Base-by-base conservation (phyloP, 2,113 vertebrate genomes). In the Atrichornis clamosus region DNA sequence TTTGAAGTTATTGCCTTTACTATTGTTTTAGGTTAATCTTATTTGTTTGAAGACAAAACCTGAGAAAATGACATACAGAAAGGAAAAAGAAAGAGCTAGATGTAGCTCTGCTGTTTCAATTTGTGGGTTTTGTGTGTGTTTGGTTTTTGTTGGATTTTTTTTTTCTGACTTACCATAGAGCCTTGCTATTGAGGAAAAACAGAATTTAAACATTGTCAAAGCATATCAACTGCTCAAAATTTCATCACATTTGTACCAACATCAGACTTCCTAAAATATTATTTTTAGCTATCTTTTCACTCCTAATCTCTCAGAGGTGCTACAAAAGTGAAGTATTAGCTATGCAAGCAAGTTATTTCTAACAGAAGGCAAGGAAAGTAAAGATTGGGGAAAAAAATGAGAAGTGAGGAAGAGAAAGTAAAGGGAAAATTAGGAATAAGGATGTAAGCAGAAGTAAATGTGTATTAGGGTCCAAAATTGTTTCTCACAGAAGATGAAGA, bases 351-450 rank as follows among this genome's bases (percentile, higher is more conserved):
- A 86, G 18, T 62, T 58, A 32, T 42, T 87, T 91, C 27, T 52
- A 75, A 35, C 7, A 67, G 16, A 84, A 67, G 16, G 3, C 6
- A 63, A 77, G 22, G 20, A 49, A 64, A 27, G 5, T 11, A 75
- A 60, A 74, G 30, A 60, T 4, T 28, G 3, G 16, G 2, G 5
- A 1, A 13, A 65, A 67, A 55, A 35, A 20, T 0, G 3, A 32
- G 35, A 95, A 59, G 2, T 4, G 7, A 85, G 21, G 28, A 63
- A 55, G 14, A n/a, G 2, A 84, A 81, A 67, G 3, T 70, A 63
- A 77, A 84, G 89, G 15, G 6, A 59, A 60, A 15, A 47, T 70
- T 30, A 67, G 3, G 24, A 73, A 46, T 32, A 58, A 69, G 8
- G 16, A 60, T 20, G 2, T 14, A 65, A 86, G 15, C 10, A 80